phyloP scores from a whole-genome alignment of 2,113 vertebrate genomes.

The Climacteris rufus region DNA sequence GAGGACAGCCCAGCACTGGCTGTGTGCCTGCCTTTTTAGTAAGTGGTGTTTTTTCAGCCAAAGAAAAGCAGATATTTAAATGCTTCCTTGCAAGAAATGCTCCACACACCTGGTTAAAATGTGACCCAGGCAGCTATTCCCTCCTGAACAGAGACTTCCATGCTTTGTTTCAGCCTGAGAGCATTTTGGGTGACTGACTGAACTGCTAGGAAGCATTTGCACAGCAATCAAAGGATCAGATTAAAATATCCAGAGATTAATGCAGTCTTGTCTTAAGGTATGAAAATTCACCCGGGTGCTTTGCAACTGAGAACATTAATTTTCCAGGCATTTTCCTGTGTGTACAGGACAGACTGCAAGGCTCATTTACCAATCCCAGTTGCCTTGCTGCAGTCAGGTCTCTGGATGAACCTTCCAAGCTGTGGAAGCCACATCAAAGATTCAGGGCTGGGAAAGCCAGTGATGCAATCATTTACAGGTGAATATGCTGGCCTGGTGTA shows the following conservation, averaged over 20 bases:
- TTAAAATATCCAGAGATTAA: not conserved
- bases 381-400: not conserved
- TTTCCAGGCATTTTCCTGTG: not conserved
- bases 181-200: not conserved
- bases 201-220: not conserved
- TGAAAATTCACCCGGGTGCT: not conserved
- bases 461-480: not conserved
- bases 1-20: not conserved
- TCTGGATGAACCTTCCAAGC: not conserved
- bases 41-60: not conserved
- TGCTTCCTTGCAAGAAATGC: not conserved
- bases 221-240: not conserved
- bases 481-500: not conserved
- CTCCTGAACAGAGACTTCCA: not conserved
- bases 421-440: not conserved
- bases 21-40: not conserved
- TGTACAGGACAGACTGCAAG: not conserved
- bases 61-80: not conserved
- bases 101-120: not conserved
- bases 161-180: not conserved
- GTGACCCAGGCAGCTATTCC: not conserved
- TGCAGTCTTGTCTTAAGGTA: not conserved
- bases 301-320: not conserved
- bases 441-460: not conserved
- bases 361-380: not conserved